Percentiles rank a stretch among this genome's conserved stretches.
phyloP scores from a whole-genome alignment of 2,113 vertebrate species.

The Rhagologus leucostigma region DNA sequence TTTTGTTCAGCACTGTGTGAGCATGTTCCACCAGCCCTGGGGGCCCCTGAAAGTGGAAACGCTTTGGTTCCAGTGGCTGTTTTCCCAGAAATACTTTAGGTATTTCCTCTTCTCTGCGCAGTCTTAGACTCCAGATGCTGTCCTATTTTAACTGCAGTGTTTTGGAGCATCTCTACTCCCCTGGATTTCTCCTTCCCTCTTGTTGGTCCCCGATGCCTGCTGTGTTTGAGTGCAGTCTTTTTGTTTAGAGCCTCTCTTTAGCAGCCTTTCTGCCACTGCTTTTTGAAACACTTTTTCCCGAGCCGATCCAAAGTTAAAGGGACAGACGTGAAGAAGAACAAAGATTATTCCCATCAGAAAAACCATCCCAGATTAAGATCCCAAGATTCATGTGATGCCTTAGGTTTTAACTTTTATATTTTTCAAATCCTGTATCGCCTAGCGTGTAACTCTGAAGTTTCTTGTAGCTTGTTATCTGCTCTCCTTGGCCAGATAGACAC shows the following conservation, averaged over 20 bases:
- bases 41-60: background rate
- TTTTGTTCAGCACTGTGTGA: background rate
- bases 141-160: background rate
- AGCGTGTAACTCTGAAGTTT: no score
- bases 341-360: background rate
- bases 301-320: background rate
- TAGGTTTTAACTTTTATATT: no score
- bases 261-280: background rate
- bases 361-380: background rate
- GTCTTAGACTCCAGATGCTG: background rate
- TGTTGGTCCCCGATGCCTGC: background rate
- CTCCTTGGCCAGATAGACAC: no score
- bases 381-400: background rate
- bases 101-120: background rate
- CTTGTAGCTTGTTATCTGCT: no score
- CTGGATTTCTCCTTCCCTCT: background rate
- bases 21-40: background rate
- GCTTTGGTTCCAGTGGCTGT: background rate
- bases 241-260: background rate
- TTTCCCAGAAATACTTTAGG: background rate
- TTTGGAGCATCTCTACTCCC: background rate
- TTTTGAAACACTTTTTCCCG: background rate
- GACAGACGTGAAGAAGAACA: background rate
- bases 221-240: background rate
- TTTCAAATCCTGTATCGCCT: no score